These are phyloP conservation scores for Phyllotreta cruciferae DNA, from an alignment of 2,888 invertebrate genomes.

Conservation along the genomic window DNA sequence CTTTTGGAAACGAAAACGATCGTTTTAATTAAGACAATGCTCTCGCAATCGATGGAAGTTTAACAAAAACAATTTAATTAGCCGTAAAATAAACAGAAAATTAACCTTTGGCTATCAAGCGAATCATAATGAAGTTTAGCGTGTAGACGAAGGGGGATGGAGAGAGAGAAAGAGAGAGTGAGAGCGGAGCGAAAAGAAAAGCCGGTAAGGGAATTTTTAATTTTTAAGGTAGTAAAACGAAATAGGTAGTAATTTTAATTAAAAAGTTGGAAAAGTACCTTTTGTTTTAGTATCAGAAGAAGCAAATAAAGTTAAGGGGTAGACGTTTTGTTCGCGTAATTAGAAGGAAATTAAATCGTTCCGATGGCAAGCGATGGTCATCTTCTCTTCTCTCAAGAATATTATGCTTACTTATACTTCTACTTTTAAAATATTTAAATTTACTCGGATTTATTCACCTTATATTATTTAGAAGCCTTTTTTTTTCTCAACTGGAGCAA, in stretches of 20 bases:
- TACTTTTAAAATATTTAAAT: too few species aligned
- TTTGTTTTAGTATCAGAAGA: conserved; percentile 58
- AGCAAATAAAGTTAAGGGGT: conserved; percentile 58
- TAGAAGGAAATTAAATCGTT: conserved; percentile 59
- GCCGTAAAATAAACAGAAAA: conserved; percentile 43
- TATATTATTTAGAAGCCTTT: conserved; percentile 46
- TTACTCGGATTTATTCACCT: conserved; percentile 51
- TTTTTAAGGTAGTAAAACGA: conserved; percentile 59
- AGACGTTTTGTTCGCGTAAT: conserved; percentile 59
- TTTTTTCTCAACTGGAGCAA: too few species aligned
- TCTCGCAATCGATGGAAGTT: conserved; percentile 36
- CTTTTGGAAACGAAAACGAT: conserved; percentile 21
- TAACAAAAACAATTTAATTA: conserved; percentile 48
- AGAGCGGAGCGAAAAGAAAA: conserved; percentile 33
- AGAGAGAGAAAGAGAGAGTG: conserved; percentile 31
- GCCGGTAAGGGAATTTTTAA: conserved; percentile 55
- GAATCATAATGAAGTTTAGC: conserved; percentile 53
- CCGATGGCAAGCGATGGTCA: conserved; percentile 51
- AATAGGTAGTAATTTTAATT: conserved; percentile 61
- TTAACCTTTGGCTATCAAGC: conserved; percentile 49
- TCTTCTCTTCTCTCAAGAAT: too few species aligned
- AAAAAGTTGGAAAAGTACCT: conserved; percentile 60
- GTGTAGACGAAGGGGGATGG: conserved; percentile 50
- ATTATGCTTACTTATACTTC: too few species aligned
- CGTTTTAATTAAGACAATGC: conserved; percentile 40